Percentiles rank a stretch among this genome's conserved stretches.
phyloP scores from a whole-genome alignment of 2,113 vertebrate genomes.

The Oryzias celebensis region DNA sequence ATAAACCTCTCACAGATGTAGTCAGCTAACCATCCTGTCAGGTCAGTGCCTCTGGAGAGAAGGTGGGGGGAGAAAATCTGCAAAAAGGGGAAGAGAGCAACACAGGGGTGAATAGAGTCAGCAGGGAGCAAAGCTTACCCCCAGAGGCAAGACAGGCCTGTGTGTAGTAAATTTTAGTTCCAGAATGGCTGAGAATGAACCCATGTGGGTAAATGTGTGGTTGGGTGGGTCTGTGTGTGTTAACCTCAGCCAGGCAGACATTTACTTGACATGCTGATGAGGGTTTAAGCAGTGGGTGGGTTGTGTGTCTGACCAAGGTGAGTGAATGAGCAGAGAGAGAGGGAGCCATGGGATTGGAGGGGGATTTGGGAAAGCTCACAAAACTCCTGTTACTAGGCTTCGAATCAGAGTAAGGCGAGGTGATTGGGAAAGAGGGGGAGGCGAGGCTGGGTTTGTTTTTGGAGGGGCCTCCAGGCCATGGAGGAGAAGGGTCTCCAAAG shows the following conservation, averaged over 20 bases:
- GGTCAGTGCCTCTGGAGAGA: conserved; percentile 62
- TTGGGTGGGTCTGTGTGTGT: conserved; percentile 49
- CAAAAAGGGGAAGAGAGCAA: conserved; percentile 62
- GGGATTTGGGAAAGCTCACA: conserved; percentile 57
- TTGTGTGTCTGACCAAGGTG: conserved; percentile 76
- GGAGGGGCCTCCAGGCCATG: conserved; percentile 62
- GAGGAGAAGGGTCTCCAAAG: conserved; percentile 37
- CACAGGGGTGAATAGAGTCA: conserved; percentile 69
- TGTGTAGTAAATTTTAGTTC: conserved; percentile 62
- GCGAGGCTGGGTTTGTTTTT: conserved; percentile 51
- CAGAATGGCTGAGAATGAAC: conserved; percentile 30
- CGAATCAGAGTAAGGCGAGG: conserved; percentile 78
- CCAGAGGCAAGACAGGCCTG: conserved; percentile 72
- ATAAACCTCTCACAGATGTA: conserved; percentile 69
- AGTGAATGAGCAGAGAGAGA: conserved; percentile 73
- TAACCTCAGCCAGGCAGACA: conserved; percentile 82
- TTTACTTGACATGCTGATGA: conserved; percentile 86
- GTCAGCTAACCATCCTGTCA: conserved; percentile 71
- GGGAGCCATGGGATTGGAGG: conserved; percentile 50
- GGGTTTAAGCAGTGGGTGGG: conserved; percentile 84
- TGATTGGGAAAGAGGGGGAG: conserved; percentile 69
- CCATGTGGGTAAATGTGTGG: conserved; percentile 28
- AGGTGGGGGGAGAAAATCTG: conserved; percentile 42
- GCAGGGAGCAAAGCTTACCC: conserved; percentile 73
- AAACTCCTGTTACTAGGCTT: conserved; percentile 79